phyloP scores from a whole-genome alignment of 2,888 invertebrate species.

The Siphonodentalium dalli region DNA sequence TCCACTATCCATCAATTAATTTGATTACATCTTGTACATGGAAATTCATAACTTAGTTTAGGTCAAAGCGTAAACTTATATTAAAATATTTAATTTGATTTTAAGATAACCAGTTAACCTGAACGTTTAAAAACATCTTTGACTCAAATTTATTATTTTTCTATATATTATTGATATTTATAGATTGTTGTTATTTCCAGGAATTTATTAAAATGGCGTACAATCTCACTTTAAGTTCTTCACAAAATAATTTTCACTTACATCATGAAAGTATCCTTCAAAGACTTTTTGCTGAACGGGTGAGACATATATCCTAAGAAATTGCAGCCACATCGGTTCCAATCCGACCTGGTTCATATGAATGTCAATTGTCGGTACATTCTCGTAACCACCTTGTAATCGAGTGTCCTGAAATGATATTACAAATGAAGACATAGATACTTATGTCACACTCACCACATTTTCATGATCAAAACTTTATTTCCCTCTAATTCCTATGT shows the following conservation, averaged over 20 bases:
- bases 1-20: too few species aligned
- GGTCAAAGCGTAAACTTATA: too few species aligned
- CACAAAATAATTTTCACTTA: slow-evolving; percentile 28
- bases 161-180: too few species aligned
- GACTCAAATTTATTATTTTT: too few species aligned
- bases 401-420: slow-evolving; percentile 75
- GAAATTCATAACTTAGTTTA: too few species aligned
- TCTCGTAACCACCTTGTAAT: slow-evolving; percentile 92
- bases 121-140: too few species aligned
- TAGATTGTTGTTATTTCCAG: too few species aligned
- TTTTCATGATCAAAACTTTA: too few species aligned
- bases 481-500: too few species aligned
- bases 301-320: slow-evolving; percentile 85
- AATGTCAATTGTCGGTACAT: slow-evolving; percentile 96
- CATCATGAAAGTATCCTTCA: slow-evolving; percentile 85
- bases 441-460: not conserved
- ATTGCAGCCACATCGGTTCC: slow-evolving; percentile 85
- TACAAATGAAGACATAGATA: not conserved
- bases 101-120: too few species aligned
- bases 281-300: slow-evolving; percentile 92
- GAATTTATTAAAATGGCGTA: not conserved
- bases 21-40: too few species aligned
- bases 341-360: slow-evolving; percentile 92
- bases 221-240: not conserved
- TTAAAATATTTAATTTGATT: too few species aligned